Percentiles rank a stretch among this genome's conserved stretches.
These are phyloP conservation scores for Drosophila serrata DNA, from an alignment of 1,140 invertebrate species.

Conservation along the genomic window DNA sequence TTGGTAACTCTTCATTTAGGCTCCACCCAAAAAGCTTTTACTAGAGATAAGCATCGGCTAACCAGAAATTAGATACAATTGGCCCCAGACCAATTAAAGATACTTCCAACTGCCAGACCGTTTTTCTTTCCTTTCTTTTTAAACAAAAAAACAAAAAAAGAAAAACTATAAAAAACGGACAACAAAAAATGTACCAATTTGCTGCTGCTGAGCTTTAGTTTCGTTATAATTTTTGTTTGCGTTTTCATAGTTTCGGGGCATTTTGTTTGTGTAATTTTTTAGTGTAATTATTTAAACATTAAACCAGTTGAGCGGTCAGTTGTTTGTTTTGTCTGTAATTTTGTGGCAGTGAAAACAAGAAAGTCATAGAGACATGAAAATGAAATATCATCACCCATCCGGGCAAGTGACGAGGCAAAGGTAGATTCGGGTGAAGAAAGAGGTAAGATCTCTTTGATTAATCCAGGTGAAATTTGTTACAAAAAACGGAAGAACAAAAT, in stretches of 20 bases:
- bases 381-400: slow-evolving; percentile 68
- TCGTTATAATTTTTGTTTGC: slow-evolving; percentile 67
- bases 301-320: slow-evolving; percentile 59
- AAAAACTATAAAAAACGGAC: slow-evolving; percentile 4
- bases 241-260: slow-evolving; percentile 52
- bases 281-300: slow-evolving; percentile 81
- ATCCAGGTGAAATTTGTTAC: slow-evolving; percentile 23
- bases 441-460: slow-evolving; percentile 43
- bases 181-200: slow-evolving; percentile 53
- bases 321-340: slow-evolving; percentile 36
- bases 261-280: slow-evolving; percentile 63
- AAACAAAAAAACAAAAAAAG: slow-evolving; percentile 12
- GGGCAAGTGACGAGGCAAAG: slow-evolving; percentile 13
- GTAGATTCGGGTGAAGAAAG: not conserved
- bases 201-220: slow-evolving; percentile 44
- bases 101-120: slow-evolving; percentile 24
- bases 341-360: slow-evolving; percentile 66
- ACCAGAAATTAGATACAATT: slow-evolving; percentile 50
- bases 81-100: slow-evolving; percentile 40
- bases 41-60: slow-evolving; percentile 43
- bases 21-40: slow-evolving; percentile 37
- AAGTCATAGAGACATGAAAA: slow-evolving; percentile 67
- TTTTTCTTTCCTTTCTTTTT: slow-evolving; percentile 22
- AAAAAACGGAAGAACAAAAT: slow-evolving; percentile 61
- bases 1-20: slow-evolving; percentile 55